Conservation (phyloP, 1,140 invertebrate species). For the Uloborus diversus region DNA sequence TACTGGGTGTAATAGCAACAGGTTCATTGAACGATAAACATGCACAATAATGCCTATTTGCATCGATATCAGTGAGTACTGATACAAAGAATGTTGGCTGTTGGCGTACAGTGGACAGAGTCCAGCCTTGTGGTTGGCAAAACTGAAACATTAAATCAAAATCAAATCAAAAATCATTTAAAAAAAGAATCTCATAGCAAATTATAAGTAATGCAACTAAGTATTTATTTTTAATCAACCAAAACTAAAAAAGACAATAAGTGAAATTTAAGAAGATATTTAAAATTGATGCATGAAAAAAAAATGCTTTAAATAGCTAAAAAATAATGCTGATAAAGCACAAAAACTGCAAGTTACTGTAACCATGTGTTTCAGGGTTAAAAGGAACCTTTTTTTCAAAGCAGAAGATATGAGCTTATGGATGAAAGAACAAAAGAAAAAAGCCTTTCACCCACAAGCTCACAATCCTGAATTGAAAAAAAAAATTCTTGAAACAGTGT, state of each 20-base stretch:
- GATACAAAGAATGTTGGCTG: conserved; percentile 96
- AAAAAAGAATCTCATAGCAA: no score
- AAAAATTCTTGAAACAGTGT: no score
- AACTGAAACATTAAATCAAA: conserved; percentile 73
- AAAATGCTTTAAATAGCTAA: no score
- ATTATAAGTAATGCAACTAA: no score
- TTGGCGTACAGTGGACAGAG: conserved; percentile 85
- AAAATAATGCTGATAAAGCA: not conserved
- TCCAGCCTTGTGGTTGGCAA: conserved; percentile 98
- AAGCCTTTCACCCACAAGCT: no score
- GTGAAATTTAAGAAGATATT: not conserved
- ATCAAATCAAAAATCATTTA: not conserved
- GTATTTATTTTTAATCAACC: not conserved
- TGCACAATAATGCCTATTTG: conserved; percentile 94
- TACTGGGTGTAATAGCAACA: conserved; percentile 87
- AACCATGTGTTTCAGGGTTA: no score
- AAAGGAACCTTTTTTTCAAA: no score
- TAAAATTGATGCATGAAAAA: not conserved
- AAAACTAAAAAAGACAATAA: not conserved
- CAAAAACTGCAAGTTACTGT: not conserved
- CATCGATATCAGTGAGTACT: conserved; percentile 95
- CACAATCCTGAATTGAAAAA: no score
- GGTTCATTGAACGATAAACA: conserved; percentile 97
- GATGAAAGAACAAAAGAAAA: no score
- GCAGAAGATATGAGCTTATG: no score